phyloP scores from a whole-genome alignment of 1,140 invertebrate species.

The Lordiphosa clarofinis region DNA sequence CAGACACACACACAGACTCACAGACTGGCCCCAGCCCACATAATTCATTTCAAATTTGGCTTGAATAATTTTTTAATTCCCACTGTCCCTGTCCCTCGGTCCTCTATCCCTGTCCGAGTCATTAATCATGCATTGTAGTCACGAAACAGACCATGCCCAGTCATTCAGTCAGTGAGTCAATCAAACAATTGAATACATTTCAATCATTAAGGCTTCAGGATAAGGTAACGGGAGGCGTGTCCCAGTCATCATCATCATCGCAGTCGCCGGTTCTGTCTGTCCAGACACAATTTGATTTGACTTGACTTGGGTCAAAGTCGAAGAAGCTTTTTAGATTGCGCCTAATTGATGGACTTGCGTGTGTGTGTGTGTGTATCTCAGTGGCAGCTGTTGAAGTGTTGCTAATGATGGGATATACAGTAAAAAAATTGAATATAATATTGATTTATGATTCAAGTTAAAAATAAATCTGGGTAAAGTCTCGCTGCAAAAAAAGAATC shows the following conservation, averaged over 20 bases:
- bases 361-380: slow-evolving; percentile 17
- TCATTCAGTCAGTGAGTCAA: slow-evolving; percentile 51
- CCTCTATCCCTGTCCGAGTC: slow-evolving; percentile 34
- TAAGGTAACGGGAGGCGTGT: slow-evolving; percentile 5
- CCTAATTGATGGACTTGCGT: slow-evolving; percentile 47
- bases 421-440: slow-evolving; percentile 1
- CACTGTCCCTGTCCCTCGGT: too few relatives aligned
- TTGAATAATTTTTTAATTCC: slow-evolving; percentile 72
- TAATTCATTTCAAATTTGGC: slow-evolving; percentile 53
- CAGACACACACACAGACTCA: too few relatives aligned
- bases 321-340: slow-evolving; percentile 22
- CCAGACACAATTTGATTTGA: slow-evolving; percentile 54
- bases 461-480: too few relatives aligned
- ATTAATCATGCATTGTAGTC: slow-evolving; percentile 71
- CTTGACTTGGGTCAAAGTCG: slow-evolving; percentile 41
- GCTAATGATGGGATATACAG: slow-evolving; percentile 25
- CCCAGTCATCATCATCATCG: slow-evolving; percentile 7
- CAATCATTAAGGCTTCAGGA: slow-evolving; percentile 51
- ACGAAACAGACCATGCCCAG: slow-evolving; percentile 20
- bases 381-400: slow-evolving; percentile 18
- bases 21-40: slow-evolving; percentile 29
- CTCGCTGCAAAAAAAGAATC: too few relatives aligned
- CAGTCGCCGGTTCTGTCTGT: slow-evolving; percentile 11
- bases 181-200: slow-evolving; percentile 76
- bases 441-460: slow-evolving; percentile 1